Base-by-base conservation (phyloP, 2,888 invertebrate species). In the Escarpia spicata region DNA sequence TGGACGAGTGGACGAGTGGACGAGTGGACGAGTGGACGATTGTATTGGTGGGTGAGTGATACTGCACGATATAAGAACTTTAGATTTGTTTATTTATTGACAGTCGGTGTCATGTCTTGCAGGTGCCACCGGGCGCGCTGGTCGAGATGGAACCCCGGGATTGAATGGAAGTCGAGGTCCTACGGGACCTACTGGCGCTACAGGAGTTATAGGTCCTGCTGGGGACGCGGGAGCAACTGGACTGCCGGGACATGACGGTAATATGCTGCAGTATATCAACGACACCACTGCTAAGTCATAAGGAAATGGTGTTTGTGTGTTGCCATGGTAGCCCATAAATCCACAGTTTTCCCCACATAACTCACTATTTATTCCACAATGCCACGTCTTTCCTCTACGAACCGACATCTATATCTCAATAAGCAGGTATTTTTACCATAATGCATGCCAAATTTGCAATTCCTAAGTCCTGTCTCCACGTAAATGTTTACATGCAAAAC, bases 101-200 rank as follows among this genome's bases (percentile, higher is more conserved):
- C 75, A 75, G 75, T 75, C 75, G 15, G 26, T 75, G 26, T 26
- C 75, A 26, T 75, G n/a, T n/a, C 6, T 26, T 43, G n/a, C 37
- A 90, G 93, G 93, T 44, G 75, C 91, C 52, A 89, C 93, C 43
- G 92, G 92, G 15, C 91, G 91, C 4, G 52, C 26, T 31, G 91
- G 91, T 45, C 91, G 37, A 37, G 4, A 52, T 44, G 91, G 37
- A 15, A 43, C 19, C 19, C 75, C 75, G 26, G 75, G 75, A 75
- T 15, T n/a, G 75, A 26, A 9, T 91, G 93, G 93, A 9, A 45
- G 44, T 9, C 4, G 15, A 15, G 93, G 93, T 52, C 43, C 90
- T 26, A 43, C 92, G 0, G 93, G 93, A n/a, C 90, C 52, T 1
- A 92, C 92, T 90, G 93, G 93, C n/a, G 43, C 12, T 12, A 92